Percentiles rank a stretch among this genome's conserved stretches.
Evolutionary conservation across 2,888 invertebrate genomes (phyloP).

Genomic region (Cybosia mesomella): DNA sequence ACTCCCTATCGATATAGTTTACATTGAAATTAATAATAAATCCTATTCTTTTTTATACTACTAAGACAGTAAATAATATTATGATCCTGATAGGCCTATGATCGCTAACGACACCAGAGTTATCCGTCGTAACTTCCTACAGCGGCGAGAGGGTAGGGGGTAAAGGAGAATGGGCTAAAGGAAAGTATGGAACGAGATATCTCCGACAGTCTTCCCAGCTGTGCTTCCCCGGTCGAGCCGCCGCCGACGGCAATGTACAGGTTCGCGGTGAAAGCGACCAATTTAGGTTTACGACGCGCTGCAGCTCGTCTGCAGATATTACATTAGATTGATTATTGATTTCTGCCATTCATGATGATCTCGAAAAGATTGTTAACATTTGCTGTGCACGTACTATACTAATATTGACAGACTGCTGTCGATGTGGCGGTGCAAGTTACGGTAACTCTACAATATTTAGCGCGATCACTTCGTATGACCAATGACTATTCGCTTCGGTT

Average conservation of each 20-base stretch:
- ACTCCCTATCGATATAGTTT: no score
- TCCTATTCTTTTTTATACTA: no score
- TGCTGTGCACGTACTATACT: neutral
- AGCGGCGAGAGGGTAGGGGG: neutral
- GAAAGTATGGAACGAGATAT: no score
- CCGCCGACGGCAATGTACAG: neutral
- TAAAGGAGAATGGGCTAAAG: neutral
- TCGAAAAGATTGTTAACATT: constrained; percentile 5
- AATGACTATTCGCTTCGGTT: constrained; percentile 36
- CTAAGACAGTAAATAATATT: neutral
- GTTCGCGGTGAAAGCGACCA: neutral
- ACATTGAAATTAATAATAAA: no score
- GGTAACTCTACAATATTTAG: neutral
- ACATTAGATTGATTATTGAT: neutral
- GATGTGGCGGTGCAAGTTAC: constrained; percentile 8
- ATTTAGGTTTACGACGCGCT: neutral
- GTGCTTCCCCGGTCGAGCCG: neutral
- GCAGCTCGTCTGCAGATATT: neutral
- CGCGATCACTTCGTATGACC: constrained; percentile 30
- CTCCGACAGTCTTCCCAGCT: neutral
- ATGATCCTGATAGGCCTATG: no score
- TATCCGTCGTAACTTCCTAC: neutral
- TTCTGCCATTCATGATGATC: neutral
- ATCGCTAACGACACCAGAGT: neutral
- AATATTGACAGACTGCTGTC: neutral